A percentile compares a stretch with the other conserved stretches of the same genome.
phyloP scores from a whole-genome alignment of 2,888 invertebrate genomes.

The Thyatira batis region DNA sequence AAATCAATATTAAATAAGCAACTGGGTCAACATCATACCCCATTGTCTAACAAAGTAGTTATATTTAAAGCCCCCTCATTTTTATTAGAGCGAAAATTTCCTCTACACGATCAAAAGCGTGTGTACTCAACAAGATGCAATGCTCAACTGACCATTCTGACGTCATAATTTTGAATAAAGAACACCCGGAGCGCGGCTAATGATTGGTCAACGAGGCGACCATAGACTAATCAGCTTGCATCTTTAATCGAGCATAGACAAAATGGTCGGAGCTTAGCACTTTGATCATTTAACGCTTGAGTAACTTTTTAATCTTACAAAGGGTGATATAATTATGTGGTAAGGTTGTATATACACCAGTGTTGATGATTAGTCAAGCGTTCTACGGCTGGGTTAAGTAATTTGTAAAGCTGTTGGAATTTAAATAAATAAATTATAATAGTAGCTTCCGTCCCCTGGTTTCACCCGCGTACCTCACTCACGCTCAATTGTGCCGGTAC shows the following conservation, averaged over 20 bases:
- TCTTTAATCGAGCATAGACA: slow-evolving; percentile 56
- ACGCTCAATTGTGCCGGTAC: too few relatives aligned
- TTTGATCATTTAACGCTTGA: slow-evolving; percentile 61
- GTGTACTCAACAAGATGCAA: slow-evolving; percentile 30
- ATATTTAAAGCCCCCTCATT: slow-evolving; percentile 16
- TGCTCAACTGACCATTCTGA: slow-evolving; percentile 39
- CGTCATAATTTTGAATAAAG: slow-evolving; percentile 62
- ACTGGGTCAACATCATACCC: neutral
- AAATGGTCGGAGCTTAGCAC: slow-evolving; percentile 22
- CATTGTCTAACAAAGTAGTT: slow-evolving; percentile 8
- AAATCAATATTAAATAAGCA: neutral
- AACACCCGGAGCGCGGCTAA: slow-evolving; percentile 55
- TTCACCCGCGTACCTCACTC: too few relatives aligned
- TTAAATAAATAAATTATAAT: too few relatives aligned
- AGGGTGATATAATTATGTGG: slow-evolving; percentile 25
- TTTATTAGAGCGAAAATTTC: slow-evolving; percentile 46
- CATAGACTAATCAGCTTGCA: slow-evolving; percentile 66
- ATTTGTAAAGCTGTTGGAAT: neutral
- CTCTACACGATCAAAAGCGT: slow-evolving; percentile 23
- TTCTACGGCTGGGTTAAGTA: neutral
- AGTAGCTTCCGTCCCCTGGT: too few relatives aligned
- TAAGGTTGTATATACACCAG: neutral
- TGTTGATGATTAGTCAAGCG: neutral
- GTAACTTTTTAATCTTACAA: slow-evolving; percentile 55
- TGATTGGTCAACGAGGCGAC: slow-evolving; percentile 61